A percentile compares a stretch with the other conserved stretches of the same genome.
Evolutionary conservation across 2,113 vertebrate genomes (phyloP).

Genomic region (Zosterops borbonicus): DNA sequence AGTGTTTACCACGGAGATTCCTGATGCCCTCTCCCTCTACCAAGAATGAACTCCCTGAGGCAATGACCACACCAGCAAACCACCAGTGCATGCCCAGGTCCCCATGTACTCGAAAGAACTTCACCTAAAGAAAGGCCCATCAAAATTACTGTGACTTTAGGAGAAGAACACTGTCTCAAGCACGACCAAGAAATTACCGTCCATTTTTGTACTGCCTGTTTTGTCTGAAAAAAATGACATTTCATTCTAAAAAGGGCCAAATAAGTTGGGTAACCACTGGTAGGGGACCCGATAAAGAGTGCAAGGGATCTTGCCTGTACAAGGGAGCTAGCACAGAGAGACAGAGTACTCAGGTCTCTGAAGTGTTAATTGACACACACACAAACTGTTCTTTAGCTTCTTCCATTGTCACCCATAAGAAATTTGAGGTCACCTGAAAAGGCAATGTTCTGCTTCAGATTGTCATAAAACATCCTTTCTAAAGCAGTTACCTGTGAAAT

Average conservation of each 20-base stretch:
- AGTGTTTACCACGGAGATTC: background rate
- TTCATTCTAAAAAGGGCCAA: background rate
- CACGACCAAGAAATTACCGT: background rate
- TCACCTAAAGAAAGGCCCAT: background rate
- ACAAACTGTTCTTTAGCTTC: background rate
- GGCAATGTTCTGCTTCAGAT: background rate
- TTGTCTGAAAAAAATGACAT: background rate
- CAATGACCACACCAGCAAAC: background rate
- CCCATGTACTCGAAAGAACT: fast-evolving
- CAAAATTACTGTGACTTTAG: background rate
- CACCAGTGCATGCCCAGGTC: fast-evolving
- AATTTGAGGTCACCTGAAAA: background rate
- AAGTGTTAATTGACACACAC: background rate
- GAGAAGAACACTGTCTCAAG: background rate
- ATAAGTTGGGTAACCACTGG: background rate
- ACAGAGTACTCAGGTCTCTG: background rate
- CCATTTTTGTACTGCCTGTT: background rate
- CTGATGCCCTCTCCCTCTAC: background rate
- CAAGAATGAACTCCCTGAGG: background rate
- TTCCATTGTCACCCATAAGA: background rate
- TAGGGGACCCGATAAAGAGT: background rate
- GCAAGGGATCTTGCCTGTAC: background rate
- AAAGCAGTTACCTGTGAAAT: background rate
- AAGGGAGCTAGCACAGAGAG: background rate
- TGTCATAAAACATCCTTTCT: background rate